Percentiles rank a stretch among this genome's conserved stretches.
Conservation (phyloP, 2,888 invertebrate genomes). For the Tromatobia lineatoria region DNA sequence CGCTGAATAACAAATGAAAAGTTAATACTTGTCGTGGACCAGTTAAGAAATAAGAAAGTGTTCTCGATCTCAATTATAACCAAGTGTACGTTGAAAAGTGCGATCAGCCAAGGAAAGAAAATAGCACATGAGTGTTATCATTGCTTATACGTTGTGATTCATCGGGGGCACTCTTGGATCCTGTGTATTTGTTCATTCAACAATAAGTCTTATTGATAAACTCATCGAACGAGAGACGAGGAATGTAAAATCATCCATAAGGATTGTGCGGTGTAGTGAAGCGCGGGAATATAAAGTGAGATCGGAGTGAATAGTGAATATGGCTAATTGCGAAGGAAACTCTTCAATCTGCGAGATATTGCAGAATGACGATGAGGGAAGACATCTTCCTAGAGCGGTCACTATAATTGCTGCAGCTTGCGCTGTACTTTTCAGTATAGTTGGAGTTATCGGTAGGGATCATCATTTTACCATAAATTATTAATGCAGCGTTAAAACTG, state of each 20-base stretch:
- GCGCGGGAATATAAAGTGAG: neutral
- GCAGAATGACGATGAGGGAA: conserved; percentile 56
- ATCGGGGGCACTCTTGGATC: conserved; percentile 61
- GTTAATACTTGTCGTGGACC: neutral
- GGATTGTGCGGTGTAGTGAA: conserved; percentile 40
- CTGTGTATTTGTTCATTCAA: conserved; percentile 65
- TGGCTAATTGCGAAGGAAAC: conserved; percentile 71
- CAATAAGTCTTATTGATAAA: conserved; percentile 66
- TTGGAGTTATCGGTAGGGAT: conserved; percentile 91
- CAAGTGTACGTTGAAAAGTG: neutral
- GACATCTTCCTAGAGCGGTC: conserved; percentile 90
- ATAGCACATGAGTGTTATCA: conserved; percentile 45
- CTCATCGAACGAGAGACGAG: conserved; percentile 46
- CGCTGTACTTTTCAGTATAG: conserved; percentile 92
- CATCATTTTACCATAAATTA: neutral
- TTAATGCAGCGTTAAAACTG: neutral
- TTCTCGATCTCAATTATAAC: neutral
- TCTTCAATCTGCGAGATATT: conserved; percentile 68
- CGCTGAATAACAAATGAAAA: too few relatives aligned
- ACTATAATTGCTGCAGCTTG: conserved; percentile 92
- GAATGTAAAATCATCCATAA: conserved; percentile 31
- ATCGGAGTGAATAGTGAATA: conserved; percentile 37
- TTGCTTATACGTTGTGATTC: conserved; percentile 57
- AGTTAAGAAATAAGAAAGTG: neutral
- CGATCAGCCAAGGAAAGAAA: conserved; percentile 19